Conservation (phyloP, 1,140 invertebrate genomes). For the Lasioglossum baleicum region DNA sequence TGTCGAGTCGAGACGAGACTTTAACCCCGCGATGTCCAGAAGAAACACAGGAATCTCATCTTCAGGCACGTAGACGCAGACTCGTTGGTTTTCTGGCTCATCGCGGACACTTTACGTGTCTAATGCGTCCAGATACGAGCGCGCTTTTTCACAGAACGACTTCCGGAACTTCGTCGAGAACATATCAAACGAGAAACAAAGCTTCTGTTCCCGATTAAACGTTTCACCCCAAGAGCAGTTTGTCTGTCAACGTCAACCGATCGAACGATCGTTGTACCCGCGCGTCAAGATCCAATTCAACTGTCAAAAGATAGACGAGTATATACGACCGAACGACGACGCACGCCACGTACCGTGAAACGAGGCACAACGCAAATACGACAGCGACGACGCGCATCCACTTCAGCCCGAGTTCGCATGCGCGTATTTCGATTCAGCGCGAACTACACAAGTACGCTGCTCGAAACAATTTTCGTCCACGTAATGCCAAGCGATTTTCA, state of each 20-base stretch:
- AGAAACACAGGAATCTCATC: constrained; percentile 43
- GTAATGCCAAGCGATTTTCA: too few species aligned
- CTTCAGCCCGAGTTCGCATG: constrained; percentile 17
- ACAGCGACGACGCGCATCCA: constrained; percentile 37
- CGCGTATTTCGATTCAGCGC: background rate
- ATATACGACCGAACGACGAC: constrained; percentile 18
- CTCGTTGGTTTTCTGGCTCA: constrained; percentile 35
- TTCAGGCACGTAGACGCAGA: constrained; percentile 36
- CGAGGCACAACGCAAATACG: constrained; percentile 35
- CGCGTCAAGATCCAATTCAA: constrained; percentile 30
- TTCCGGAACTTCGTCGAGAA: constrained; percentile 3
- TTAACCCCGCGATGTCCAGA: constrained; percentile 37
- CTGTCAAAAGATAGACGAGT: constrained; percentile 48
- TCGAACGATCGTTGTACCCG: constrained; percentile 12
- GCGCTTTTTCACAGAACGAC: constrained; percentile 29
- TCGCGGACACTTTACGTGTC: constrained; percentile 22
- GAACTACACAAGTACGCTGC: constrained; percentile 2
- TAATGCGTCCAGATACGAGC: constrained; percentile 1
- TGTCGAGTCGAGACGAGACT: background rate
- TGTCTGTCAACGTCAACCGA: background rate
- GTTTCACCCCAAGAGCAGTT: background rate
- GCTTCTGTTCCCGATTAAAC: background rate
- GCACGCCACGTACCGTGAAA: constrained; percentile 29
- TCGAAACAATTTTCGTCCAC: too few species aligned
- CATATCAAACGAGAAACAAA: constrained; percentile 12